Evolutionary conservation across 2,113 vertebrate genomes (phyloP).

Genomic region (Arenaria interpres): DNA sequence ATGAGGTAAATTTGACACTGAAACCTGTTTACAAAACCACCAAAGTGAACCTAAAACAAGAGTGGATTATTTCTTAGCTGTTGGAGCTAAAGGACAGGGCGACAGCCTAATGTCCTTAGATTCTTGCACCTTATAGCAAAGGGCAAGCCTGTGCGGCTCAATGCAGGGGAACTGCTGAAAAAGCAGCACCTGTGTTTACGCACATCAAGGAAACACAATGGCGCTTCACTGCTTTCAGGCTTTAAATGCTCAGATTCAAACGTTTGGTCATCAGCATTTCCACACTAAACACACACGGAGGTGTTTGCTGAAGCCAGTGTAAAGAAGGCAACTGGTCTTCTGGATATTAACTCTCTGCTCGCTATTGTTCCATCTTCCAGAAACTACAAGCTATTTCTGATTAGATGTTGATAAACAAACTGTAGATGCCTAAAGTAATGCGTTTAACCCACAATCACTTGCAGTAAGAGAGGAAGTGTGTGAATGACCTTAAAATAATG

Average conservation of each 20-base stretch:
- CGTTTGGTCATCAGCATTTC: neutral
- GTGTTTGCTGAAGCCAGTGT: neutral
- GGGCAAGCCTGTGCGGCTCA: neutral
- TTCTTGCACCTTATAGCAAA: neutral
- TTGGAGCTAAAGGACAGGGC: neutral
- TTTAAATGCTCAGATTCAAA: neutral
- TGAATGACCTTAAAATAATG: conserved; percentile 31
- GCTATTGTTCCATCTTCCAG: neutral
- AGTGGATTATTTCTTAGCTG: neutral
- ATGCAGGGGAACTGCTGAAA: neutral
- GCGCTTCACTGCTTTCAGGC: neutral
- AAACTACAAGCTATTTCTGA: neutral
- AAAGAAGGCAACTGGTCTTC: neutral
- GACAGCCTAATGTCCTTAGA: neutral
- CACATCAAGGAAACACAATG: neutral
- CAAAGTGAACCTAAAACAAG: neutral
- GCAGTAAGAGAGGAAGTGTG: conserved; percentile 9
- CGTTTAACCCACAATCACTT: neutral
- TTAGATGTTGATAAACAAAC: conserved; percentile 1
- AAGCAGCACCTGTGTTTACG: neutral
- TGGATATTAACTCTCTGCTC: neutral
- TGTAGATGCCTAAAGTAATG: neutral
- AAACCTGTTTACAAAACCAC: neutral
- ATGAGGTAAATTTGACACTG: neutral
- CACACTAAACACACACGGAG: neutral